These are phyloP conservation scores for Zaprionus ghesquierei DNA, from an alignment of 1,140 invertebrate genomes.

Conservation along the genomic window DNA sequence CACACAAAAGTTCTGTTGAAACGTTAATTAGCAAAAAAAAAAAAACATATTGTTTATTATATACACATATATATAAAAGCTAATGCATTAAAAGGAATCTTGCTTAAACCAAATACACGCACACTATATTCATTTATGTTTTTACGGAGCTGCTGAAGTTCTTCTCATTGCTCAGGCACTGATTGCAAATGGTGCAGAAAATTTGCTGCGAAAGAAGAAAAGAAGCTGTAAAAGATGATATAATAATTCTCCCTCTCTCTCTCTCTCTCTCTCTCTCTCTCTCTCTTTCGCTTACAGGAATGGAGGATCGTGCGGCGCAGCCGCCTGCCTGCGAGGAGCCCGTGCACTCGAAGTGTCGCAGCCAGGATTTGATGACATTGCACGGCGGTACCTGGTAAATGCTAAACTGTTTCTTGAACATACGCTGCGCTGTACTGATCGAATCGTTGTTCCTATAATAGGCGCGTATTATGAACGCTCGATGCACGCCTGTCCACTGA, in stretches of 20 bases:
- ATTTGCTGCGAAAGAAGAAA: slow-evolving; percentile 66
- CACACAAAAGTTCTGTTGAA: slow-evolving; percentile 15
- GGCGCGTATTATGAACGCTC: slow-evolving; percentile 72
- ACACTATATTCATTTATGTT: slow-evolving; percentile 12
- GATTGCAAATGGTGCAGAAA: slow-evolving; percentile 74
- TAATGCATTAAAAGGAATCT: slow-evolving; percentile 4
- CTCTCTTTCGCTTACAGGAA: slow-evolving; percentile 49
- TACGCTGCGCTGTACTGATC: slow-evolving; percentile 66
- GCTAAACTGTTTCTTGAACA: slow-evolving; percentile 76
- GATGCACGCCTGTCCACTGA: slow-evolving; percentile 79
- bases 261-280: too few relatives aligned
- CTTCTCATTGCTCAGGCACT: slow-evolving; percentile 70
- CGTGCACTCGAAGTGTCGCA: slow-evolving; percentile 73
- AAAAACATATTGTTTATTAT: slow-evolving; percentile 36
- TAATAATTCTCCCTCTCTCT: too few relatives aligned
- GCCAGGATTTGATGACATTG: slow-evolving; percentile 75
- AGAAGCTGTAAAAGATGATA: neutral
- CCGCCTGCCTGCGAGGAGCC: slow-evolving; percentile 66
- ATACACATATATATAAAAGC: neutral
- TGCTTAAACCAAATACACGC: neutral
- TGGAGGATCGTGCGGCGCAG: slow-evolving; percentile 35
- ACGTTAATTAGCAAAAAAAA: slow-evolving; percentile 48
- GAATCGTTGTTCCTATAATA: slow-evolving; percentile 81
- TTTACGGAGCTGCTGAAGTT: slow-evolving; percentile 65
- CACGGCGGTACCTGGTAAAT: slow-evolving; percentile 72